Evolutionary conservation across 1,140 invertebrate genomes (phyloP).

Genomic region (Melipona quadrifasciata): DNA sequence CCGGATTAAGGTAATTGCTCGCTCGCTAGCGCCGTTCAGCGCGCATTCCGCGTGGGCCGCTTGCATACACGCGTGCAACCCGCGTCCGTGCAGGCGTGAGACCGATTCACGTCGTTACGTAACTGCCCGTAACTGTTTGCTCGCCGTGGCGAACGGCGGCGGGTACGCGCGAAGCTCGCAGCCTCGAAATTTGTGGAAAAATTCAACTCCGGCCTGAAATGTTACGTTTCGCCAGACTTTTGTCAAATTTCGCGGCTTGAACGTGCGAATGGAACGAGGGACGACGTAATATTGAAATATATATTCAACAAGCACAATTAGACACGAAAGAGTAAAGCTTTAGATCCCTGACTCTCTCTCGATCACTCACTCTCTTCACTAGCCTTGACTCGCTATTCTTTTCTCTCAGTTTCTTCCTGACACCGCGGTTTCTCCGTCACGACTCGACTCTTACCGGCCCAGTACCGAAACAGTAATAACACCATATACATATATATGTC

Average conservation of each 20-base stretch:
- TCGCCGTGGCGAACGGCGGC: not conserved
- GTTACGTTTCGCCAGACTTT: not conserved
- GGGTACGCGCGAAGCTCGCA: not conserved
- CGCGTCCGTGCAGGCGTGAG: slow-evolving; percentile 68
- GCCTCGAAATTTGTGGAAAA: not conserved
- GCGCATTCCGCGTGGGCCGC: slow-evolving; percentile 53
- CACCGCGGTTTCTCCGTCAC: too few relatives aligned
- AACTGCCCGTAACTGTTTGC: slow-evolving; percentile 41
- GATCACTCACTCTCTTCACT: too few relatives aligned
- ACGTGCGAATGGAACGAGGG: too few relatives aligned
- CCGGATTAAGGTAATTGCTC: slow-evolving; percentile 80
- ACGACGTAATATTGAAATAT: too few relatives aligned
- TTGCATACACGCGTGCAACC: slow-evolving; percentile 59
- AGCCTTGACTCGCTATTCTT: too few relatives aligned
- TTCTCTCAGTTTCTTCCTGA: too few relatives aligned
- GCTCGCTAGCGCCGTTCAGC: slow-evolving; percentile 58
- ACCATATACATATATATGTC: too few relatives aligned
- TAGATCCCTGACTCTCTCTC: too few relatives aligned
- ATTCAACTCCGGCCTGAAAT: not conserved
- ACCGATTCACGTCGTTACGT: slow-evolving; percentile 62
- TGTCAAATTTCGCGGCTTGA: not conserved
- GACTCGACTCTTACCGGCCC: too few relatives aligned
- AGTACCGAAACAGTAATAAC: too few relatives aligned
- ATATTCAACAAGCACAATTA: too few relatives aligned
- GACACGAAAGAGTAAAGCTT: too few relatives aligned